A percentile compares a stretch with the other conserved stretches of the same genome.
Conservation (phyloP, 2,797 vertebrate genomes). For the Falco naumanni region DNA sequence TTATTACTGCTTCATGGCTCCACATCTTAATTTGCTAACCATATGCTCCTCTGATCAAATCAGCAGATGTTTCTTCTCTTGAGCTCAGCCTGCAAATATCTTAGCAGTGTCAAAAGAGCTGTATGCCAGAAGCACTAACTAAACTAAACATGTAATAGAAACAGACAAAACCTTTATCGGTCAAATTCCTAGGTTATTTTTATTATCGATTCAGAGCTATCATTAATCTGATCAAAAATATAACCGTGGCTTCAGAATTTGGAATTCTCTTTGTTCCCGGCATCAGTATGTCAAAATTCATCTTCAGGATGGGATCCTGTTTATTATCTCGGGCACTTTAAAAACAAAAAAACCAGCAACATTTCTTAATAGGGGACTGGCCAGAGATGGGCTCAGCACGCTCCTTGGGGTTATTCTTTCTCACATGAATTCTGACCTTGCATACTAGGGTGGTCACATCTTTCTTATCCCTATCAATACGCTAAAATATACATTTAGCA, state of each 20-base stretch:
- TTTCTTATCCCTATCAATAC: background rate
- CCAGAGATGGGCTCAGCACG: background rate
- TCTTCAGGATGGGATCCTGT: background rate
- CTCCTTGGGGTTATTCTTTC: background rate
- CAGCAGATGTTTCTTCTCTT: slow-evolving; percentile 34
- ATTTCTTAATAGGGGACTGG: background rate
- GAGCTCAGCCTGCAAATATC: background rate
- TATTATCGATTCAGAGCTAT: background rate
- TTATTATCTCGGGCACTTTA: background rate
- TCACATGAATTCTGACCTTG: background rate
- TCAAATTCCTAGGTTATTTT: background rate
- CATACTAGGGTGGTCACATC: background rate
- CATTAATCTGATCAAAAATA: background rate
- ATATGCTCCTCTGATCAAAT: slow-evolving; percentile 29
- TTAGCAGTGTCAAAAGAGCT: background rate
- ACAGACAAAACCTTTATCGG: background rate
- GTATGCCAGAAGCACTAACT: background rate
- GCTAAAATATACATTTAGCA: slow-evolving; percentile 7
- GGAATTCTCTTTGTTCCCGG: background rate
- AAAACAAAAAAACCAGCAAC: background rate
- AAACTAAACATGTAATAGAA: background rate
- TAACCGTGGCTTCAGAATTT: background rate
- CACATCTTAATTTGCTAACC: slow-evolving; percentile 42
- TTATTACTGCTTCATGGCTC: background rate
- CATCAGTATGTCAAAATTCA: background rate